A percentile compares a stretch with the other conserved stretches of the same genome.
phyloP scores from a whole-genome alignment of 2,797 vertebrate genomes.

The Sciaenops ocellatus region DNA sequence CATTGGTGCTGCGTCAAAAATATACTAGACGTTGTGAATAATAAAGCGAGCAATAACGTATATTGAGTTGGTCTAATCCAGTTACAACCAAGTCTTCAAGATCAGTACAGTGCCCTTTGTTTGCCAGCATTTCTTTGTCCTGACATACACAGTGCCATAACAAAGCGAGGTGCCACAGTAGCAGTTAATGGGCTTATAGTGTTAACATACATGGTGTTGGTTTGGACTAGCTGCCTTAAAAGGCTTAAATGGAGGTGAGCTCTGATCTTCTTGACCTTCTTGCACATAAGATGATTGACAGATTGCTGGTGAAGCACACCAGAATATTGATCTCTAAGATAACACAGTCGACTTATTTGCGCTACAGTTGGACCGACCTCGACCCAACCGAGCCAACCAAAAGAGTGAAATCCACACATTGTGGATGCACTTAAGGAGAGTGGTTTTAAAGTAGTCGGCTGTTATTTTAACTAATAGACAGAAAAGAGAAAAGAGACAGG shows the following conservation, averaged over 20 bases:
- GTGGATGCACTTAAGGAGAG: conserved; percentile 37
- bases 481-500: conserved; percentile 32
- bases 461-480: conserved; percentile 33
- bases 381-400: conserved; percentile 29
- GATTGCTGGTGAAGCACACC: conserved; percentile 29
- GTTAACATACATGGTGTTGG: conserved; percentile 32
- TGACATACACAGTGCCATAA: background rate
- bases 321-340: conserved; percentile 8
- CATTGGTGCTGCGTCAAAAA: background rate
- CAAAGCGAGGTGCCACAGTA: conserved; percentile 6
- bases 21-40: too few species aligned
- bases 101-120: background rate
- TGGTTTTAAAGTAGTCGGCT: conserved; percentile 47
- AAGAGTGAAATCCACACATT: conserved; percentile 33
- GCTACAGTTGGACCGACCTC: background rate
- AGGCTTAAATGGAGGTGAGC: conserved; percentile 53
- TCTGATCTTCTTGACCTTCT: conserved; percentile 44
- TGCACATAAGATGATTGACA: background rate
- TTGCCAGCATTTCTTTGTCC: conserved; percentile 14
- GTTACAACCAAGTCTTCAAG: background rate
- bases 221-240: conserved; percentile 56
- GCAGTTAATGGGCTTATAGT: conserved; percentile 65
- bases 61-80: background rate
- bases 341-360: conserved; percentile 10
- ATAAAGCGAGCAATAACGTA: background rate